A percentile compares a stretch with the other conserved stretches of the same genome.
phyloP scores from a whole-genome alignment of 2,888 invertebrate genomes.

The Sicus ferrugineus region DNA sequence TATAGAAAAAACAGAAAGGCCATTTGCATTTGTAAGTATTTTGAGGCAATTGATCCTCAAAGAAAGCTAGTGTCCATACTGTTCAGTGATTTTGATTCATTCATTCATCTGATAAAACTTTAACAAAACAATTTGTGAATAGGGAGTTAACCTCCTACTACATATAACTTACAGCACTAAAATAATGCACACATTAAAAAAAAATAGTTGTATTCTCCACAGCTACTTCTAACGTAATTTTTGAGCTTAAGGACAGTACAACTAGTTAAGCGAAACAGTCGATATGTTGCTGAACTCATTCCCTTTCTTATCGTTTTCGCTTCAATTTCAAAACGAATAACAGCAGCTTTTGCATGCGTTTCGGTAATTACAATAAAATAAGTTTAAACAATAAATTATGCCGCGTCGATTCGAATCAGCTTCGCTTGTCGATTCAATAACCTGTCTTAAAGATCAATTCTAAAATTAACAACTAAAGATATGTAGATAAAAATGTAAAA shows the following conservation, averaged over 20 bases:
- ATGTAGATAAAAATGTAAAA: not conserved
- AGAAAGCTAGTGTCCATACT: too few species aligned
- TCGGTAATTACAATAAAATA: not conserved
- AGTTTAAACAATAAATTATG: not conserved
- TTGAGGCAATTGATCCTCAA: too few species aligned
- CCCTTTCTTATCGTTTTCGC: not conserved
- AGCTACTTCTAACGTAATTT: not conserved
- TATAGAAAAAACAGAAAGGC: too few species aligned
- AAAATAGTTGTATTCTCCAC: not conserved
- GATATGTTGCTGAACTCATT: not conserved
- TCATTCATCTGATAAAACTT: too few species aligned
- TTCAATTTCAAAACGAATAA: conserved; percentile 14
- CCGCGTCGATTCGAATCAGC: not conserved
- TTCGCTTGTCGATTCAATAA: conserved; percentile 3
- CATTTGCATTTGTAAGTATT: too few species aligned
- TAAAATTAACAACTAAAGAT: conserved; percentile 12
- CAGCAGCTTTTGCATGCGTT: not conserved
- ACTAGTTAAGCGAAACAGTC: not conserved
- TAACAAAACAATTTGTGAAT: too few species aligned
- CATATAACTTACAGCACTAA: too few species aligned
- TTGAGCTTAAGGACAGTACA: not conserved
- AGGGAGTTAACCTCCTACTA: too few species aligned
- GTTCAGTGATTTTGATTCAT: too few species aligned
- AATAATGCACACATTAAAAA: too few species aligned
- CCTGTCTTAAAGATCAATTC: conserved; percentile 15